Conservation (phyloP, 2,113 vertebrate species). For the Nannobrachium achirus region DNA sequence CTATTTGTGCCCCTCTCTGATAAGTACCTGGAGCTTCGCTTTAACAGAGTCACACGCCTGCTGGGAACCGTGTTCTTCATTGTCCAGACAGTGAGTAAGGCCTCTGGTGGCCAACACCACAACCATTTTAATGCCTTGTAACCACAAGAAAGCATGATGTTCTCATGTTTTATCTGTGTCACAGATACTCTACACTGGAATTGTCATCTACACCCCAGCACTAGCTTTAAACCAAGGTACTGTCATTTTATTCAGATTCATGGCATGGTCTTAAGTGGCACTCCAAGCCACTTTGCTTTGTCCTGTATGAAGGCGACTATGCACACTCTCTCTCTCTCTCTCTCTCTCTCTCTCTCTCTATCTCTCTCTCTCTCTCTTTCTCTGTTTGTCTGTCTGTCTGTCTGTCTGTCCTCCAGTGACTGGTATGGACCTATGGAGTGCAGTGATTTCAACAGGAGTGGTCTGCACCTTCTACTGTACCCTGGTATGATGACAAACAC, state of each 20-base stretch:
- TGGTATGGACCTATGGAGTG: slow-evolving; percentile 88
- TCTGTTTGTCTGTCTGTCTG: neutral
- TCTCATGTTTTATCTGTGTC: slow-evolving; percentile 1
- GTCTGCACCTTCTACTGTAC: slow-evolving; percentile 94
- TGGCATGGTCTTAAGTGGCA: slow-evolving; percentile 20
- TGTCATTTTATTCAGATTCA: neutral
- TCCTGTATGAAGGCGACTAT: neutral
- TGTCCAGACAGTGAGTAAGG: slow-evolving; percentile 86
- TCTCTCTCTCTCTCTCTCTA: neutral
- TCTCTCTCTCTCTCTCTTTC: neutral
- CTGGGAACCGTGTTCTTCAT: slow-evolving; percentile 86
- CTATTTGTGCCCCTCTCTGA: slow-evolving; percentile 32
- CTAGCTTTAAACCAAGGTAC: slow-evolving; percentile 96
- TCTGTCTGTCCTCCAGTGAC: slow-evolving; percentile 79
- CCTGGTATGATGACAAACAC: slow-evolving; percentile 79
- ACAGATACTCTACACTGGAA: slow-evolving; percentile 93
- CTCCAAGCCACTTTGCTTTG: slow-evolving; percentile 28
- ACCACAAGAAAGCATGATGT: too few species aligned
- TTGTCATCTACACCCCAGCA: slow-evolving; percentile 95
- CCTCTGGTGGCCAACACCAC: neutral
- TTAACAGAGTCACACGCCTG: slow-evolving; percentile 84
- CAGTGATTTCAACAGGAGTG: slow-evolving; percentile 85
- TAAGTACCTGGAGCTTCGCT: slow-evolving; percentile 91
- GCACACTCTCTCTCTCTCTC: neutral
- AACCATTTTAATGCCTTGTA: neutral